These are phyloP conservation scores for Elanus axillaris DNA, from an alignment of 2,113 vertebrate species.

Conservation along the genomic window DNA sequence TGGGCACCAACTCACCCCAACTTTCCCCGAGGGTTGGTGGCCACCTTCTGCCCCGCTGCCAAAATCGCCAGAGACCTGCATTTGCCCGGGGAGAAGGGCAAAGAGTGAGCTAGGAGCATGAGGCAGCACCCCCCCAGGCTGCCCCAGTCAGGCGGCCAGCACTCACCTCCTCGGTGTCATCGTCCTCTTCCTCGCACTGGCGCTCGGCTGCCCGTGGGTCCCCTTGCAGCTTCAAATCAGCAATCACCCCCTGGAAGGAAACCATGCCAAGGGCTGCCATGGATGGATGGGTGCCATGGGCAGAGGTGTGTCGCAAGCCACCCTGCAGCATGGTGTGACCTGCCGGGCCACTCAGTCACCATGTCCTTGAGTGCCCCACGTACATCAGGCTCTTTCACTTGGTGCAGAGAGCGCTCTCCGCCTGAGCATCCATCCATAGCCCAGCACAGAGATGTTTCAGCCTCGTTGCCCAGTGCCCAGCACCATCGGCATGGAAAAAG, in stretches of 20 bases:
- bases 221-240: constrained; percentile 80
- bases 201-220: constrained; percentile 78
- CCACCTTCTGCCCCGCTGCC: constrained; percentile 77
- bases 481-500: background rate
- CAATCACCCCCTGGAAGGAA: constrained; percentile 81
- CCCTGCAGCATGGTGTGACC: accelerated
- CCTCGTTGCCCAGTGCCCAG: background rate
- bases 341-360: accelerated
- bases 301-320: background rate
- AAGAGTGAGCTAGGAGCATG: background rate
- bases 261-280: accelerated
- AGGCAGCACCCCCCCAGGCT: accelerated
- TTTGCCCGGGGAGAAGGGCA: background rate
- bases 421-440: background rate
- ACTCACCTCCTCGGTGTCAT: constrained; percentile 85
- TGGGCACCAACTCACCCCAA: background rate
- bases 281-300: accelerated
- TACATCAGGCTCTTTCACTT: background rate
- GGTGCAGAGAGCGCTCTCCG: no score
- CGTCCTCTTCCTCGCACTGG: constrained; percentile 88
- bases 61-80: constrained; percentile 82
- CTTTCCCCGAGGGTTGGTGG: background rate
- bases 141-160: accelerated
- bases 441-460: background rate
- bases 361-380: accelerated